Evolutionary conservation across 2,888 invertebrate species (phyloP), one percentile per base, ranked within the genome.

Genomic region (Brachynemurus nebulosus): DNA sequence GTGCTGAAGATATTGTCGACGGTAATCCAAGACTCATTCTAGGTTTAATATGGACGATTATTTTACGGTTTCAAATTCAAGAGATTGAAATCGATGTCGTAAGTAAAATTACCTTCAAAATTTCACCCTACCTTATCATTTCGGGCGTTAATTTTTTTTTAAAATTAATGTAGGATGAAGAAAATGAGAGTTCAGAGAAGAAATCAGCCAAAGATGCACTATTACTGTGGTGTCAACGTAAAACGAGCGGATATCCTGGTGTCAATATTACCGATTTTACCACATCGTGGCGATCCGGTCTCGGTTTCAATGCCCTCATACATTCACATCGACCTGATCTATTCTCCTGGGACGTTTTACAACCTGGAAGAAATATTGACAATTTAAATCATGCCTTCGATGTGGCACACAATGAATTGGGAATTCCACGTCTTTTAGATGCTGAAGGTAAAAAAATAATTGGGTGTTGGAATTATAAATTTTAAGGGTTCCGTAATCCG

Each of bases 1-100:
- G 97, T 51, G 96, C 97, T 12, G 96, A 97, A 68, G 97, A 98
- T 66, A 97, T 98, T 53, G 93, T 96, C 50, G 97, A 98, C 66
- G 92, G 96, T 23, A 97, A 97, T 71, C 93, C 91, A 35, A 76
- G 95, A 40, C 76, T 98, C 51, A 98, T 97, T 62, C 78, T 98
- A 51, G 97, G 97, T 55, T 76, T 98, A 42, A 95, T 98, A 54
- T 98, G 97, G 97, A 98, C 97, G 48, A 98, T 98, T 60, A 98
- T 98, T 69, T 74, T 98, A 52, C 74, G 97, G 49, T 98, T 98
- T 74, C 96, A 97, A 75, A 98, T 98, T 57, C 96, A 95, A 67
- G 93, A 93, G 72, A 95, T 95, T 57, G 93, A 92, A 69, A 93
- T 95, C 56, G 92, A 93, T 66, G 91, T 92, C 63, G 89, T 89